Percentiles rank a stretch among this genome's conserved stretches.
These are phyloP conservation scores for Ifrita kowaldi DNA, from an alignment of 2,113 vertebrate species.

Conservation along the genomic window DNA sequence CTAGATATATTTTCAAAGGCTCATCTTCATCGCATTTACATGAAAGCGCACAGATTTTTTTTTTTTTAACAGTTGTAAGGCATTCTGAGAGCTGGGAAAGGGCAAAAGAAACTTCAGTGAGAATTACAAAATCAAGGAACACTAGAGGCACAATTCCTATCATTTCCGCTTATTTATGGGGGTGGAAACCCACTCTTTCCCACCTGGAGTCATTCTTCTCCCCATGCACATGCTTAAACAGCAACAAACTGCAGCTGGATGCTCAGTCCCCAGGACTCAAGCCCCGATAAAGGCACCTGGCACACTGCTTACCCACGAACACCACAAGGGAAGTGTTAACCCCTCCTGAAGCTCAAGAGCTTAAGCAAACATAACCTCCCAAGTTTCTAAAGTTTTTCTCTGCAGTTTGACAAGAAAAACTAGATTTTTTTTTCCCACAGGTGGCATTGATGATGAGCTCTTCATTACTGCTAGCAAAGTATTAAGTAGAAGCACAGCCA, in stretches of 20 bases:
- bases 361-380: neutral
- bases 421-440: neutral
- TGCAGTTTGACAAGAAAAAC: neutral
- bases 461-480: neutral
- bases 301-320: neutral
- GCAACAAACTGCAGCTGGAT: neutral
- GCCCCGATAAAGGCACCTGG: neutral
- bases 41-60: constrained; percentile 22
- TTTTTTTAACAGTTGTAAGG: neutral
- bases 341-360: neutral
- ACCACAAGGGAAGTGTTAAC: neutral
- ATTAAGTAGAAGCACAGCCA: neutral
- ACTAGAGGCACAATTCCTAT: neutral
- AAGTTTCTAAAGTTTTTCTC: neutral
- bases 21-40: constrained; percentile 9
- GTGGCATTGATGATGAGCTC: neutral
- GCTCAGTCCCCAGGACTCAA: neutral
- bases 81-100: neutral
- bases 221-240: neutral
- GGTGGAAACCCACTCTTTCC: neutral
- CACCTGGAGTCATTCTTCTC: neutral
- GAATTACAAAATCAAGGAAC: neutral
- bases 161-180: neutral
- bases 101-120: neutral
- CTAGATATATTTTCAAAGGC: constrained; percentile 49